Evolutionary conservation across 2,797 vertebrate genomes (phyloP).

Genomic region (Phyllotis vaccarum): DNA sequence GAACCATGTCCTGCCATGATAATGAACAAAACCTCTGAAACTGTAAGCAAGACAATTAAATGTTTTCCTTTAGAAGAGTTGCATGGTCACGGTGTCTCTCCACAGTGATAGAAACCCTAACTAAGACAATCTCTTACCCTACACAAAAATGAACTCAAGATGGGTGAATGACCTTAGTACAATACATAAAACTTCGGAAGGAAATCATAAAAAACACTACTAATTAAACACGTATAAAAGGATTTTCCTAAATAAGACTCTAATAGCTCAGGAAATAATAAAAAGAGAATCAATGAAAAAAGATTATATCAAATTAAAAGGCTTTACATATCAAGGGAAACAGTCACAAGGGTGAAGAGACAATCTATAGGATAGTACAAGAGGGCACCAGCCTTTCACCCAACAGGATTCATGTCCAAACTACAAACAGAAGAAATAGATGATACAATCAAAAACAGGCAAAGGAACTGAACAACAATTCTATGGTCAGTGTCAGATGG

Average conservation of each 20-base stretch:
- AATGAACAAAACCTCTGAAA: background rate
- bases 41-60: background rate
- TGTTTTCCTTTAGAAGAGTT: background rate
- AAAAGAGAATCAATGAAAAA: no score
- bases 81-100: background rate
- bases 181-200: background rate
- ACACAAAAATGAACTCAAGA: background rate
- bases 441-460: background rate
- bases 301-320: background rate
- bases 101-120: background rate
- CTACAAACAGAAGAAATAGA: background rate
- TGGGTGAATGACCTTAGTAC: background rate
- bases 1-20: background rate
- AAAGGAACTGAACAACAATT: background rate
- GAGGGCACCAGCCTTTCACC: background rate
- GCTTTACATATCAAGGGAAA: background rate
- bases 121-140: background rate
- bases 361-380: no score
- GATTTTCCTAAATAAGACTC: background rate
- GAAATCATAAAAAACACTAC: background rate
- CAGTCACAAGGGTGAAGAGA: background rate
- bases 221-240: background rate
- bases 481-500: background rate
- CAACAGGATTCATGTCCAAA: background rate
- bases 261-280: background rate